Percentiles rank a stretch among this genome's conserved stretches.
phyloP scores from a whole-genome alignment of 2,888 invertebrate species.

The Oxycera nigricornis region DNA sequence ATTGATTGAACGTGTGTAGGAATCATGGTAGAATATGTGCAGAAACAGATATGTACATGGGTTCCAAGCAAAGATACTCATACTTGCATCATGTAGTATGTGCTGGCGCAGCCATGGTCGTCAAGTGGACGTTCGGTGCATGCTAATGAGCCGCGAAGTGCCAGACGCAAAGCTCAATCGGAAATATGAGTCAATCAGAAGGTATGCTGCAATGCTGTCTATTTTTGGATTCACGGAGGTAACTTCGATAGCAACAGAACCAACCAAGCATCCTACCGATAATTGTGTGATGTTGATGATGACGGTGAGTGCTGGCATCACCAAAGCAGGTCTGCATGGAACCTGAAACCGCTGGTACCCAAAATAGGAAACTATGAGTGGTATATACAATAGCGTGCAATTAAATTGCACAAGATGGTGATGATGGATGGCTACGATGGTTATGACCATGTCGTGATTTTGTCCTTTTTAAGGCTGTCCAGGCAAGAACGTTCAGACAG shows the following conservation, averaged over 20 bases:
- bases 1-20: not conserved
- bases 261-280: not conserved
- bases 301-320: not conserved
- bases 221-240: not conserved
- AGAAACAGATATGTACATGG: not conserved
- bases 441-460: not conserved
- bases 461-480: not conserved
- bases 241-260: not conserved
- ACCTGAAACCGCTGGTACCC: not conserved
- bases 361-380: conserved; percentile 2
- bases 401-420: conserved; percentile 12
- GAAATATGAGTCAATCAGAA: conserved; percentile 19
- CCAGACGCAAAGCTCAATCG: not conserved
- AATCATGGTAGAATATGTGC: not conserved
- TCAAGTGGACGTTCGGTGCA: not conserved
- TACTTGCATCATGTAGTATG: not conserved
- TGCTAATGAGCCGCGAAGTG: not conserved
- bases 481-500: not conserved
- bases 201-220: not conserved
- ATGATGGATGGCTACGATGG: not conserved
- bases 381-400: conserved; percentile 8
- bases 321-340: not conserved
- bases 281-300: not conserved
- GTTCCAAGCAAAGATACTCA: not conserved
- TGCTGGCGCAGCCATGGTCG: not conserved